Conservation (phyloP, 2,888 invertebrate genomes). For the Augiades crinisus region DNA sequence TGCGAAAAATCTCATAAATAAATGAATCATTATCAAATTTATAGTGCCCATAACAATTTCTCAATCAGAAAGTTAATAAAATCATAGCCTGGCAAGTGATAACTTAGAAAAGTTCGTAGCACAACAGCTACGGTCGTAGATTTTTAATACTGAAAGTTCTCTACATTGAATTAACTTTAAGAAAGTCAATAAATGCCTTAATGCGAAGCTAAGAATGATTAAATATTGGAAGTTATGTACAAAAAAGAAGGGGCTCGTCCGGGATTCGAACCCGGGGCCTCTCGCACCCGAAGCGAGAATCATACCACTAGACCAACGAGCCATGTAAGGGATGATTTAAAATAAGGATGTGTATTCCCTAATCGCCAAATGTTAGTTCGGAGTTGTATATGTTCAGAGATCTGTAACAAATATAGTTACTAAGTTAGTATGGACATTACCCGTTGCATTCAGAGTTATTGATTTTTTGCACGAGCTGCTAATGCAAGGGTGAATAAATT, state of each 20-base stretch:
- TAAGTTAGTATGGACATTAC: too few relatives aligned
- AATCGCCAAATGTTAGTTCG: not conserved
- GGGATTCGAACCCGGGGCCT: slow-evolving; percentile 83
- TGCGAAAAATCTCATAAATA: too few relatives aligned
- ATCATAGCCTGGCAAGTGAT: not conserved
- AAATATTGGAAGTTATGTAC: not conserved
- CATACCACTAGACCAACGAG: slow-evolving; percentile 83
- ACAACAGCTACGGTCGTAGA: not conserved
- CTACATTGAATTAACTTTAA: not conserved
- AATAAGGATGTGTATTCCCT: not conserved
- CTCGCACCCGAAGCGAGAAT: slow-evolving; percentile 83
- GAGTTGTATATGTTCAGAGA: too few relatives aligned
- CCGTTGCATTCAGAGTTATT: too few relatives aligned
- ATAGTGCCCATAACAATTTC: too few relatives aligned
- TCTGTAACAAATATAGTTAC: too few relatives aligned
- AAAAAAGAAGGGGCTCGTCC: slow-evolving; percentile 76
- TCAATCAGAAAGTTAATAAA: too few relatives aligned
- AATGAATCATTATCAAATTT: too few relatives aligned
- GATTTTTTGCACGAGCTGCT: too few relatives aligned
- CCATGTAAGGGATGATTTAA: slow-evolving; percentile 38
- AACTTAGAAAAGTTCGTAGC: not conserved
- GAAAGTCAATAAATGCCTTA: not conserved
- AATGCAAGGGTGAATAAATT: too few relatives aligned
- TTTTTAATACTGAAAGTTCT: not conserved
- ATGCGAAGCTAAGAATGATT: not conserved